Evolutionary conservation across 2,113 vertebrate species (phyloP).

Genomic region (Ageneiosus marmoratus): DNA sequence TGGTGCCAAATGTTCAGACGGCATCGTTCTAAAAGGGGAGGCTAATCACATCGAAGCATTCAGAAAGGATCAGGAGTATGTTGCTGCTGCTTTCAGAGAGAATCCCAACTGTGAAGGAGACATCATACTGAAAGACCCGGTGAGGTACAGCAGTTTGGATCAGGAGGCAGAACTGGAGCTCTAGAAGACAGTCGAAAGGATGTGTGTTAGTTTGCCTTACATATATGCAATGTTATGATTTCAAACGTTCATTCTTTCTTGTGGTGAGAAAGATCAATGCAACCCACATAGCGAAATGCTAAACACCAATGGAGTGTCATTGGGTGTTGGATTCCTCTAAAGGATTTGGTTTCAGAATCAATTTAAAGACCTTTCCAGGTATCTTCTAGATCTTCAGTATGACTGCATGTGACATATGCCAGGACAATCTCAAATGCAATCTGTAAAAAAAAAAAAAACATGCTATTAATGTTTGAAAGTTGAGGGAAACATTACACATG

Average conservation of each 20-base stretch:
- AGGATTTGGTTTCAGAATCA: not conserved
- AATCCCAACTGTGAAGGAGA: not conserved
- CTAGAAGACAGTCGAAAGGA: conserved; percentile 6
- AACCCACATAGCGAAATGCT: not conserved
- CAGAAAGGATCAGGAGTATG: not conserved
- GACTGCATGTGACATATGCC: not conserved
- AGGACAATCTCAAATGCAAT: not conserved
- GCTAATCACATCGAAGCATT: not conserved
- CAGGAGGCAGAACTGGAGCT: conserved; percentile 40
- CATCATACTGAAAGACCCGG: conserved; percentile 18
- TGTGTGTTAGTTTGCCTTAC: not conserved
- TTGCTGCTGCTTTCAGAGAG: not conserved
- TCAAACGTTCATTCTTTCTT: no score
- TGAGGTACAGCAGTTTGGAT: conserved; percentile 34
- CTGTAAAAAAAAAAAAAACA: not conserved
- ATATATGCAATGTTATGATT: not conserved
- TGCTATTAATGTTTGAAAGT: not conserved
- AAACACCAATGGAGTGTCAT: not conserved
- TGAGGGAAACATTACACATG: no score
- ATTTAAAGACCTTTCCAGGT: not conserved
- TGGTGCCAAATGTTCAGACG: not conserved
- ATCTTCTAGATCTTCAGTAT: not conserved
- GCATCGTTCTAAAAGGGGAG: not conserved
- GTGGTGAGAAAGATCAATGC: no score
- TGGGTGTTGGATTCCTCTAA: not conserved